Evolutionary conservation across 2,888 invertebrate species (phyloP), one percentile per base, ranked within the genome.

Genomic region (Noctua fimbriata): DNA sequence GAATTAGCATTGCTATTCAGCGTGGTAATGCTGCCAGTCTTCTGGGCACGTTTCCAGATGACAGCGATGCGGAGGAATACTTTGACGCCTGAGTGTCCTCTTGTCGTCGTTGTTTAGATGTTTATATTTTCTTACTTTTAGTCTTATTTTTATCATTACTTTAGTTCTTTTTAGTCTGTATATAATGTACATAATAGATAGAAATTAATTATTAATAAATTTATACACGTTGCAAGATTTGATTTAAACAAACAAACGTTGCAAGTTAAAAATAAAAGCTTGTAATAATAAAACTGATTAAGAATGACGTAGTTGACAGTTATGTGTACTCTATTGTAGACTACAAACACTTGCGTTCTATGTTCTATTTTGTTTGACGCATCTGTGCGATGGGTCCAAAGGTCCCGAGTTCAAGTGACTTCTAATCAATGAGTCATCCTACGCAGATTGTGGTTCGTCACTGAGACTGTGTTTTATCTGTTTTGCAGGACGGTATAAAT

Each of bases 361-460:
- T 47, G 9, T 47, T 63, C n/a, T 24, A 47, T 52, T 32, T 10
- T 32, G 16, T 16, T 82, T 82, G 82, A 83, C 83, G 69, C 72
- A 83, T 78, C 44, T 7, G 7, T n/a, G 14, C n/a, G n/a, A 58
- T 16, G n/a, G n/a, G 67, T 82, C 67, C 82, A 82, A 16, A 72
- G 36, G 60, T 77, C 28, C 5, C 28, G 36, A 52, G 65, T 44
- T 83, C 82, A 73, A 70, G 44, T 73, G 21, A 36, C 36, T 41
- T 65, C n/a, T 73, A 70, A 82, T 83, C 83, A 79, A n/a, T 82
- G 83, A 83, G 28, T 82, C 82, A 83, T 47, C 24, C 55, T 47
- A 70, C 28, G 41, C 67, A 67, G 69, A 73, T 78, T 36, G 69
- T 58, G 47, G 60, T 24, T n/a, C 21, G 58, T 52, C 6, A 73